Evolutionary conservation across 2,113 vertebrate genomes (phyloP).

Genomic region (Mustela nigripes): DNA sequence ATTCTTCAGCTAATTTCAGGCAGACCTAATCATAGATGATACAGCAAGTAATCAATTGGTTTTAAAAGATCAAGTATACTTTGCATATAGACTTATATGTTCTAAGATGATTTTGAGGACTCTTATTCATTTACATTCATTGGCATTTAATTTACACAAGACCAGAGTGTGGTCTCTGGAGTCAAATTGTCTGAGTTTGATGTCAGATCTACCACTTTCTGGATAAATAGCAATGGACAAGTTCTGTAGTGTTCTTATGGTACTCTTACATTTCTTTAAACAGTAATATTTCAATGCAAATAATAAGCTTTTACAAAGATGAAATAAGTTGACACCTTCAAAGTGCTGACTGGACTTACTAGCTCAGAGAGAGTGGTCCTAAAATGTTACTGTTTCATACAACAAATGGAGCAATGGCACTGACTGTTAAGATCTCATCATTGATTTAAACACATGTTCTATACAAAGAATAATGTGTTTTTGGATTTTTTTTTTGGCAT

Average conservation of each 20-base stretch:
- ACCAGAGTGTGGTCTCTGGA: background rate
- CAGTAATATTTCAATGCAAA: background rate
- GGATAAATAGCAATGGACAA: background rate
- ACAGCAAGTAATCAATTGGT: background rate
- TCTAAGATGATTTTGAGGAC: background rate
- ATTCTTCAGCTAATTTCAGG: background rate
- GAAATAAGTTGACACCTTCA: background rate
- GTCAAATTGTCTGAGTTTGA: background rate
- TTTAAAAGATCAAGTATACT: background rate
- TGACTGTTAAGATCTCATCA: background rate
- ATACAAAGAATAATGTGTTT: background rate
- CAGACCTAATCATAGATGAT: background rate
- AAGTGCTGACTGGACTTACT: background rate
- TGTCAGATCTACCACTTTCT: background rate
- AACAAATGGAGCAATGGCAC: background rate
- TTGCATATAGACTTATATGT: background rate
- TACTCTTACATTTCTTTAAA: background rate
- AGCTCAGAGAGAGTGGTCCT: background rate
- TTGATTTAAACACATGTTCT: background rate
- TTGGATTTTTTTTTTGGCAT: background rate
- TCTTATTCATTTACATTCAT: background rate
- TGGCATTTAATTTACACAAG: background rate
- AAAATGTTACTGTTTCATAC: background rate
- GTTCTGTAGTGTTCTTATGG: background rate
- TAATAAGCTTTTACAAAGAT: background rate